Base-by-base conservation (phyloP, 2,113 vertebrate genomes). In the Xiphorhynchus elegans region DNA sequence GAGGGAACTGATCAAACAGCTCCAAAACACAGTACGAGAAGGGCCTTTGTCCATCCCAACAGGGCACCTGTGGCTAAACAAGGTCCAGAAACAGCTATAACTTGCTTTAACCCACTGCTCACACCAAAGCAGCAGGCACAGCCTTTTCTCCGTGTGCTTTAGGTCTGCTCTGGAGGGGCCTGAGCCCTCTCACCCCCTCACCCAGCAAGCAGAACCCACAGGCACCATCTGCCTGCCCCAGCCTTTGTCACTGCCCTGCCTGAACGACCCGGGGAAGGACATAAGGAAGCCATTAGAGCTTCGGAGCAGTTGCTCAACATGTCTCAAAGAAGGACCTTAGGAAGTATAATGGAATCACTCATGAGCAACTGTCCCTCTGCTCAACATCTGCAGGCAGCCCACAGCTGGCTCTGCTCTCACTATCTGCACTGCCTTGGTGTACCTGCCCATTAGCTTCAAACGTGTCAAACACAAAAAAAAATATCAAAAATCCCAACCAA, bases 281-380 rank as follows among this genome's bases (percentile, higher is more conserved):
- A 94, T 74, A 46, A 94, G 95, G 92, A 95, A 95, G 25, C 67
- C 67, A 91, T 95, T 90, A 93, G 63, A 53, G 46, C n/a, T 52
- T 66, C 44, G 59, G 55, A 96, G 24, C 89, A 25, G 68, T 90
- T 80, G 50, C 91, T 78, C 78, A 93, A 69, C 19, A 3, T 33
- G 37, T 49, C 75, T 96, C 59, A 58, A 21, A 92, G 79, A 86
- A 55, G 46, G 85, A 95, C 74, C 82, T 88, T 44, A 90, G 19
- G 60, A 75, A 91, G 68, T 40, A 77, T 84, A 87, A 94, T 50
- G 49, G 91, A 90, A 94, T 79, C 78, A 70, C 87, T 93, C 59
- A 85, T 12, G 68, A 95, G 83, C 75, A 74, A 83, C 72, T 67
- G 26, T 55, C 89, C 1, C 0, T 72, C 64, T 23, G 1, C 39